Conservation (phyloP, 2,797 vertebrate species). For the Salmo trutta region DNA sequence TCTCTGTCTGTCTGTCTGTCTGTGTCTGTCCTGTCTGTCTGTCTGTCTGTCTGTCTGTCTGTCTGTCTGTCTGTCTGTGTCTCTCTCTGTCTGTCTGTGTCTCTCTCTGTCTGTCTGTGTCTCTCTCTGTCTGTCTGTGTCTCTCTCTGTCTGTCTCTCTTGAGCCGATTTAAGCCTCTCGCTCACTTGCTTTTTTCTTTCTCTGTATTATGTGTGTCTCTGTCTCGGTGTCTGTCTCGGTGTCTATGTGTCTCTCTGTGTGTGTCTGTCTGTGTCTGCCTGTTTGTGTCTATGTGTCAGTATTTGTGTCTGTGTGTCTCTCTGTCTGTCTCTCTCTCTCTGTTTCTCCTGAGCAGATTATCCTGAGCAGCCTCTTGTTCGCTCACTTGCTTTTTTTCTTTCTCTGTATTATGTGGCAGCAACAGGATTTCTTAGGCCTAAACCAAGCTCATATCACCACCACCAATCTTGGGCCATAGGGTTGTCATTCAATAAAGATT, state of each 20-base stretch:
- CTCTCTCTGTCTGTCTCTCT: not conserved
- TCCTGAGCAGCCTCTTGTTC: not conserved
- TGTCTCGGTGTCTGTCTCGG: too few species aligned
- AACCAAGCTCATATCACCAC: not conserved
- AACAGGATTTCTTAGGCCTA: not conserved
- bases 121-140: not conserved
- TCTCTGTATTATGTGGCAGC: not conserved
- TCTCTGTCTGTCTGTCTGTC: not conserved
- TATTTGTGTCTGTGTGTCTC: not conserved
- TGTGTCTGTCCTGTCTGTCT: too few species aligned
- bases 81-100: not conserved
- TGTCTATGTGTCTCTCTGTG: too few species aligned
- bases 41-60: slow-evolving; percentile 6
- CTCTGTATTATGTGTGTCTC: too few species aligned
- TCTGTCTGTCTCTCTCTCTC: not conserved
- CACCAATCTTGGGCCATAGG: not conserved
- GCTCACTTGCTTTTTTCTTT: not conserved
- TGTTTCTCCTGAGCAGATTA: not conserved
- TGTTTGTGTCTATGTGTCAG: not conserved
- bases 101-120: too few species aligned
- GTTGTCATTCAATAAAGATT: not conserved
- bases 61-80: not conserved
- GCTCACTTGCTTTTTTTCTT: not conserved
- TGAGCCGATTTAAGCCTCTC: not conserved
- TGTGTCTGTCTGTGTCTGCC: too few species aligned